phyloP scores from a whole-genome alignment of 2,888 invertebrate genomes.

The Stenodera caucasica region DNA sequence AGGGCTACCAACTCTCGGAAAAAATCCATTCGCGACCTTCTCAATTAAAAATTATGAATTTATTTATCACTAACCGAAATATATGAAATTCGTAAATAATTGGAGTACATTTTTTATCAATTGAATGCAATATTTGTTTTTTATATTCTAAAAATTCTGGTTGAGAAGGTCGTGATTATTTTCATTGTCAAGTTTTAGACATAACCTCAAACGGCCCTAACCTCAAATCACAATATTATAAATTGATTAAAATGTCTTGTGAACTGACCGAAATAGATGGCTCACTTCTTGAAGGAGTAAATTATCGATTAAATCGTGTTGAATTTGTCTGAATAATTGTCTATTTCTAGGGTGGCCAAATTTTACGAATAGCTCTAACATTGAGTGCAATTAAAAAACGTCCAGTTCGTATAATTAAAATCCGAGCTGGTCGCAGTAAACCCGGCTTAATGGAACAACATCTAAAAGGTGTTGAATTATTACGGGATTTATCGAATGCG shows the following conservation, averaged over 20 bases:
- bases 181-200: no score
- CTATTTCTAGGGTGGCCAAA: constrained; percentile 81
- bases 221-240: not conserved
- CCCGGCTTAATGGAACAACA: constrained; percentile 85
- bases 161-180: no score
- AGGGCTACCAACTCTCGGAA: not conserved
- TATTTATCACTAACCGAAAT: no score
- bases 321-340: constrained; percentile 16
- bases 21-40: no score
- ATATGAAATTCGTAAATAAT: no score
- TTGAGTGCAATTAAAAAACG: constrained; percentile 74
- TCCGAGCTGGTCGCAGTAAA: constrained; percentile 77
- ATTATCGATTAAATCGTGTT: constrained; percentile 32
- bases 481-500: constrained; percentile 74
- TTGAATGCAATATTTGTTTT: no score
- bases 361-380: constrained; percentile 77
- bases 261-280: constrained; percentile 70
- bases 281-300: constrained; percentile 77
- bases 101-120: no score
- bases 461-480: constrained; percentile 77
- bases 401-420: constrained; percentile 75
- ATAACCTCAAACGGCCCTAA: not conserved
- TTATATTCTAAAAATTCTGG: no score
- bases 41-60: no score
- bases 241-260: constrained; percentile 37